Base-by-base conservation (phyloP, 1,140 invertebrate species). In the Colletes gigas region DNA sequence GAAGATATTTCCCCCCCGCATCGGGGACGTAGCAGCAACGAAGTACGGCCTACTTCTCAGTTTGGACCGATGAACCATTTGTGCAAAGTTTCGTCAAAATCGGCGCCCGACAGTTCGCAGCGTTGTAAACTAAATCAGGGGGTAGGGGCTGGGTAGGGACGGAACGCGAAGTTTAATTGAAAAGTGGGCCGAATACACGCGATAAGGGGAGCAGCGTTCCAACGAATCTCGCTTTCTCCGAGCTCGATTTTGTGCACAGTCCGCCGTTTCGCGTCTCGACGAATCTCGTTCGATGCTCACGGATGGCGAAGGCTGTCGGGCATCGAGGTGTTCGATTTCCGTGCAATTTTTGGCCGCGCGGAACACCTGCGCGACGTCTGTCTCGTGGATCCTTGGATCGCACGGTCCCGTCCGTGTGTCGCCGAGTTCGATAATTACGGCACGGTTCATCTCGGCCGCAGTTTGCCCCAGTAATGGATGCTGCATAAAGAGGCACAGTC, bases 361-460 rank as follows among this genome's bases (percentile, higher is more conserved):
- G 4, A 47, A 68, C 74, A 76, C 39, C 74, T 76, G 74, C 52
- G 62, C 65, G 30, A 57, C 19, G 19, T 44, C 17, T 21, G n/a
- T 6, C 41, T 15, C 6, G 30, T 30, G 47, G 14, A n/a, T 41
- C n/a, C 10, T 6, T 17, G 54, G 19, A 17, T 12, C 4, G 41
- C 30, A 12, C 14, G 5, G 15, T 12, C 17, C 30, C 59, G 14
- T 68, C 19, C 19, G 44, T 17, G 15, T 44, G 30, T 66, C 62
- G 39, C 30, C 10, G 63, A 75, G 69, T 77, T 84, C 70, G 69
- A 82, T 85, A 78, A 85, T 85, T 85, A 84, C 78, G 10, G 47
- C 60, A 55, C 70, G 62, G 79, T 59, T 85, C 57, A 83, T 86
- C 83, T 79, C 75, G 55, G 21, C 70, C 47, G 21, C 54, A 70